Conservation (phyloP, 2,888 invertebrate genomes). For the Xestia xanthographa region DNA sequence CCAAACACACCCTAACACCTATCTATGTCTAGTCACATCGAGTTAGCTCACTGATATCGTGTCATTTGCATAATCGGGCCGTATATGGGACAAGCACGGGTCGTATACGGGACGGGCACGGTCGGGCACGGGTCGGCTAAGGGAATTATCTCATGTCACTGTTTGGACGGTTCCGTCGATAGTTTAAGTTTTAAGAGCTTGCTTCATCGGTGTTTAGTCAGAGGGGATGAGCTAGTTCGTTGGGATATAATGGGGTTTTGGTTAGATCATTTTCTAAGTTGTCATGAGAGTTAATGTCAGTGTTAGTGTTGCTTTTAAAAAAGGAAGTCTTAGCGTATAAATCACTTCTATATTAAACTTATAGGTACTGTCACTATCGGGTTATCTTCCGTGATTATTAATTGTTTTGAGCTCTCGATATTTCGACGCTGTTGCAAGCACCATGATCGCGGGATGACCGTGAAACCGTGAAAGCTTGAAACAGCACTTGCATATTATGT, state of each 20-base stretch:
- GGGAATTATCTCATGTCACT: conserved; percentile 68
- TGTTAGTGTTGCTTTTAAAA: background rate
- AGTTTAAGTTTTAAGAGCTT: conserved; percentile 55
- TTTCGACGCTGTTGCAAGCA: too few relatives aligned
- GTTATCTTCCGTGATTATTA: too few relatives aligned
- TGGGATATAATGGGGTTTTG: background rate
- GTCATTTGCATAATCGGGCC: conserved; percentile 72
- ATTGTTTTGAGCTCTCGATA: too few relatives aligned
- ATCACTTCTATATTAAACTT: background rate
- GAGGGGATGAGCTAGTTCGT: conserved; percentile 14
- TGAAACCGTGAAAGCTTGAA: too few relatives aligned
- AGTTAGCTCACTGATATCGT: conserved; percentile 68
- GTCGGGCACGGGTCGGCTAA: conserved; percentile 6
- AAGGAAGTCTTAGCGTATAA: background rate
- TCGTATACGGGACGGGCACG: conserved; percentile 38
- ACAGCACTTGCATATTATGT: background rate
- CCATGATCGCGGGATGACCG: too few relatives aligned
- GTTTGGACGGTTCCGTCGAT: conserved; percentile 50
- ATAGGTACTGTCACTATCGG: too few relatives aligned
- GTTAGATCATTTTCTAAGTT: background rate
- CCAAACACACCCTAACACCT: conserved; percentile 9
- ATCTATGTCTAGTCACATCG: conserved; percentile 49
- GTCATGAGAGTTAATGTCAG: background rate
- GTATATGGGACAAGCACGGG: conserved; percentile 38
- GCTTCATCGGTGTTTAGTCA: conserved; percentile 45